phyloP scores from a whole-genome alignment of 2,113 vertebrate genomes.

The Notechis scutatus region DNA sequence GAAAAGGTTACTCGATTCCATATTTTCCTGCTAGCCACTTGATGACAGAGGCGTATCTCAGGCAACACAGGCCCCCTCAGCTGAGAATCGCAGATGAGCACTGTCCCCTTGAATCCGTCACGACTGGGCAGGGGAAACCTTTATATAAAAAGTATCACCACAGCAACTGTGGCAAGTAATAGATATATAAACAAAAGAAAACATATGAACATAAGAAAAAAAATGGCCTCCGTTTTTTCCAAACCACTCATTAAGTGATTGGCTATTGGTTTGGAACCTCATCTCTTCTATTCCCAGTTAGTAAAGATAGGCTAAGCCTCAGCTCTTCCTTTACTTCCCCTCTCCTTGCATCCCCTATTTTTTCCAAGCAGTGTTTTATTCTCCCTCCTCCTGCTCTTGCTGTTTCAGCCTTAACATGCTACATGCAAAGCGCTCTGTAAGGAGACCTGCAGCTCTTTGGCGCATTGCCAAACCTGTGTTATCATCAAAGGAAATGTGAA shows the following conservation, averaged over 20 bases:
- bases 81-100: neutral
- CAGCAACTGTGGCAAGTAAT: neutral
- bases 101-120: neutral
- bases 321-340: neutral
- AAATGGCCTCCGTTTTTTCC: neutral
- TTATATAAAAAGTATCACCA: neutral
- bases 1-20: neutral
- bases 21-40: neutral
- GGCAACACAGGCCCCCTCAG: neutral
- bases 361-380: neutral
- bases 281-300: neutral
- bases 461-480: conserved; percentile 4
- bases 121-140: neutral
- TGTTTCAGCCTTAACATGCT: neutral
- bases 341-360: neutral
- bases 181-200: neutral
- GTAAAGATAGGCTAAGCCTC: neutral
- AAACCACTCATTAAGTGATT: neutral
- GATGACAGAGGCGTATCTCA: neutral
- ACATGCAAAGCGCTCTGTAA: neutral
- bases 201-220: neutral
- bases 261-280: neutral
- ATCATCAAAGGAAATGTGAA: conserved; percentile 14
- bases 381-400: too few species aligned
- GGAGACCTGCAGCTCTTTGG: conserved; percentile 24